Base-by-base conservation (phyloP, 2,888 invertebrate genomes). In the Leptogaster cylindrica region DNA sequence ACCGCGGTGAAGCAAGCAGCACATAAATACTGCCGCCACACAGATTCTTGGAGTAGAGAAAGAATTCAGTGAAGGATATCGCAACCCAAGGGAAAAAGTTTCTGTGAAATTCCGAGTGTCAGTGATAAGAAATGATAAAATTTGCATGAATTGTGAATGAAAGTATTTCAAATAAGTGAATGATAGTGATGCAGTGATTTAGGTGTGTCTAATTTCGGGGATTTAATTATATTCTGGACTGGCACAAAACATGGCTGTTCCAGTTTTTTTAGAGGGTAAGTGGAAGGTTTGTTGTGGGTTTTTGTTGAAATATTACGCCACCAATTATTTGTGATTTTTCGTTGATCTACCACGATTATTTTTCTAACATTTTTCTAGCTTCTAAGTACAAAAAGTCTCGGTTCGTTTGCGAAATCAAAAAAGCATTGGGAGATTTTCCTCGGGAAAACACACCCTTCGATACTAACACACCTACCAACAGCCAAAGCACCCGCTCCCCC, bases 241-340 rank as follows among this genome's bases (percentile, higher is more conserved):
- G 14, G 27, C 36, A 23, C 46, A 33, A 68, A 70, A 70, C 52
- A 70, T 70, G 70, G 70, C 70, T 70, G 70, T 70, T 68, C 70
- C 70, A 55, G 66, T 70, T 61, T 66, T 68, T 16, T 58, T 70
- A n/a, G 70, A 68, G 68, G 70, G 70, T 70, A 50, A 70, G 68
- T 70, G 28, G 14, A 18, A n/a, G 16, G n/a, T 10, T n/a, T 18
- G 8, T 61, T 44, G 0, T 20, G n/a, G 25, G 7, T n/a, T 46
- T 46, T 31, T 12, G n/a, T 46, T 18, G 16, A 16, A 8, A 10
- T 46, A n/a, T 20, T 46, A 6, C 20, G 8, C 6, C 14, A 10
- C 12, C 4, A 10, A 12, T 27, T 14, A 27, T 16, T 16, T n/a
- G n/a, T n/a, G n/a, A n/a, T n/a, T 12, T 28, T 28, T 12, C 6